Conservation (phyloP, 2,888 invertebrate genomes). For the Mechanitis messenoides region DNA sequence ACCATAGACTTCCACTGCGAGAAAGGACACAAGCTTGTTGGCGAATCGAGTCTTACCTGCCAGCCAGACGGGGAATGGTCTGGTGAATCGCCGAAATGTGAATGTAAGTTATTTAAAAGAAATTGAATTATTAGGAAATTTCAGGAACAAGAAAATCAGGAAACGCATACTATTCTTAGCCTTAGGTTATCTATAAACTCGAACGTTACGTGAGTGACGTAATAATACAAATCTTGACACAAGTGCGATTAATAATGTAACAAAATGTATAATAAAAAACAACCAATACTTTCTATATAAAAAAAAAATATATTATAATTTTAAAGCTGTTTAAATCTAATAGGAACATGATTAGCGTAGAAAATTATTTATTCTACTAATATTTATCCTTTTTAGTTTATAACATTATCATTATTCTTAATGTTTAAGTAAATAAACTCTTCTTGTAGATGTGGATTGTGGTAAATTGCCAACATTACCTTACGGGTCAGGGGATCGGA, state of each 20-base stretch:
- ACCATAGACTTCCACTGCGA: conserved; percentile 93
- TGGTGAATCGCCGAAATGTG: conserved; percentile 86
- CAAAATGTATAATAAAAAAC: too few relatives aligned
- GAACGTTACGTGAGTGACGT: too few relatives aligned
- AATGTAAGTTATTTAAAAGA: conserved; percentile 79
- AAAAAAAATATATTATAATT: too few relatives aligned
- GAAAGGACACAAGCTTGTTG: conserved; percentile 86
- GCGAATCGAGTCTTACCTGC: conserved; percentile 83
- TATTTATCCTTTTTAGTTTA: not conserved
- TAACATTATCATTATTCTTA: conserved; percentile 6
- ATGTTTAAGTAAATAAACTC: conserved; percentile 1
- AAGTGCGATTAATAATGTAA: too few relatives aligned
- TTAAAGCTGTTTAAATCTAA: too few relatives aligned
- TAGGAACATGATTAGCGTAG: too few relatives aligned
- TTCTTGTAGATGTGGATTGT: conserved; percentile 86
- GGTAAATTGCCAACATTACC: conserved; percentile 87
- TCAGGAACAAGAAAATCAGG: too few relatives aligned
- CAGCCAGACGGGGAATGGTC: conserved; percentile 89
- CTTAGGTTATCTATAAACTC: too few relatives aligned
- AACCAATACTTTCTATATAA: too few relatives aligned
- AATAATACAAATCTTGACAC: too few relatives aligned
- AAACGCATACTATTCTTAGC: too few relatives aligned
- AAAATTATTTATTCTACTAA: too few relatives aligned
- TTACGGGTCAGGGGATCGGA: conserved; percentile 85
- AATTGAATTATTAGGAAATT: not conserved